These are phyloP conservation scores for Rhynchonycteris naso DNA, from an alignment of 2,797 vertebrate species.

Conservation along the genomic window DNA sequence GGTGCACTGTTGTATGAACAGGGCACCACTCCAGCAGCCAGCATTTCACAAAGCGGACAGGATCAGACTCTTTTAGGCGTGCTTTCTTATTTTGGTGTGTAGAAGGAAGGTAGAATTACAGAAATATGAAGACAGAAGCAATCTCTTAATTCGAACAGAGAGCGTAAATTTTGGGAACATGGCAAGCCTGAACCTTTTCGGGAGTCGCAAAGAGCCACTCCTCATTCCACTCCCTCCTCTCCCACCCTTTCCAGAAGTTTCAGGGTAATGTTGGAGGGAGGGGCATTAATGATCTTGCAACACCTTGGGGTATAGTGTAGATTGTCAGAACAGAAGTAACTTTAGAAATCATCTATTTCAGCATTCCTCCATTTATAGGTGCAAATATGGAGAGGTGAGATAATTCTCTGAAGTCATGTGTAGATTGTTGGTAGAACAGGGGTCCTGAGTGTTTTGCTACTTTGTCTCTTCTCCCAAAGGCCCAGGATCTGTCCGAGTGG, in stretches of 20 bases:
- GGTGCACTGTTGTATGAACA: not conserved
- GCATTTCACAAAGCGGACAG: not conserved
- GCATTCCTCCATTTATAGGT: not conserved
- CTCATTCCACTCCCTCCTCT: conserved; percentile 46
- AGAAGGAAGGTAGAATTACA: conserved; percentile 23
- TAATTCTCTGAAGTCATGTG: not conserved
- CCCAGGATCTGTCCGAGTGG: conserved; percentile 21
- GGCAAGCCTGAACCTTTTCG: conserved; percentile 56
- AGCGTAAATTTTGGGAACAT: conserved; percentile 48
- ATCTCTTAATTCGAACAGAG: conserved; percentile 17
- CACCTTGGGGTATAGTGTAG: not conserved
- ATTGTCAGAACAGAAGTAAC: not conserved
- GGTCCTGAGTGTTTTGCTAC: not conserved
- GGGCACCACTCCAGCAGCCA: not conserved
- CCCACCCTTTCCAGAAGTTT: conserved; percentile 72
- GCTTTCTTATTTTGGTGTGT: not conserved
- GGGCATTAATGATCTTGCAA: not conserved
- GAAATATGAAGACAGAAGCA: not conserved
- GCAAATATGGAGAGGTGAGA: not conserved
- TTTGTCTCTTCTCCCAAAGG: conserved; percentile 28
- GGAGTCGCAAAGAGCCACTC: conserved; percentile 36
- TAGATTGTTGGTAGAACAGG: not conserved
- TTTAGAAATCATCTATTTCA: conserved; percentile 30
- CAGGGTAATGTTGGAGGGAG: conserved; percentile 17
- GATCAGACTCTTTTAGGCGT: not conserved